phyloP scores from a whole-genome alignment of 1,140 invertebrate species.

The Micrasema minimum region DNA sequence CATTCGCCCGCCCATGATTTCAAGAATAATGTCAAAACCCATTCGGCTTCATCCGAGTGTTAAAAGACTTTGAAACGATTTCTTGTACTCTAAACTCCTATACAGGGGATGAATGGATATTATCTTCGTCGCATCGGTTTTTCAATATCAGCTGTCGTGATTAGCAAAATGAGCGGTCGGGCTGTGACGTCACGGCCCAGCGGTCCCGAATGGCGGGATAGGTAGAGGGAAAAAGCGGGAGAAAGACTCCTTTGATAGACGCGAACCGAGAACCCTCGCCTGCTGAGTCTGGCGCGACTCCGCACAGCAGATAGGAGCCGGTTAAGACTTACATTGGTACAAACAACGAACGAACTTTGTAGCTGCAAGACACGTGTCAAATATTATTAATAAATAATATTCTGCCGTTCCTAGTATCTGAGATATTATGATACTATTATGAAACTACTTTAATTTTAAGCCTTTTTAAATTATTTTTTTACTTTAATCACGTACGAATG shows the following conservation, averaged over 20 bases:
- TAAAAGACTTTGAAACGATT: constrained; percentile 29
- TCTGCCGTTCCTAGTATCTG: no score
- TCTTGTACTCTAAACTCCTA: no score
- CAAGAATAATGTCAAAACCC: background rate
- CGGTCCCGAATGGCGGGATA: constrained; percentile 18
- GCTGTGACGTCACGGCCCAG: constrained; percentile 26
- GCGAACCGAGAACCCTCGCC: background rate
- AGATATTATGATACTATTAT: no score
- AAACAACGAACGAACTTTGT: no score
- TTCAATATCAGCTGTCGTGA: constrained; percentile 38
- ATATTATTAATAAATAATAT: background rate
- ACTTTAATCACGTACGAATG: no score
- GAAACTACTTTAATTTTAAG: no score
- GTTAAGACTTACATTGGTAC: no score
- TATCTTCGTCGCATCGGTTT: constrained; percentile 35
- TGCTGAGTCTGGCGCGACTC: no score
- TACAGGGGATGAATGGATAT: constrained; percentile 34
- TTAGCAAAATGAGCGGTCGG: constrained; percentile 39
- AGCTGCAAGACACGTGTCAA: background rate
- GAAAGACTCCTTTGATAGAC: constrained; percentile 24
- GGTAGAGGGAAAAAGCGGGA: background rate
- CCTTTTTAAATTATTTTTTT: no score
- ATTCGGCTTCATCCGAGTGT: constrained; percentile 9
- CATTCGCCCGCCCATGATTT: no score
- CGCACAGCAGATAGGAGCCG: background rate